Evolutionary conservation across 2,113 vertebrate genomes (phyloP).

Genomic region (Colossoma macropomum): DNA sequence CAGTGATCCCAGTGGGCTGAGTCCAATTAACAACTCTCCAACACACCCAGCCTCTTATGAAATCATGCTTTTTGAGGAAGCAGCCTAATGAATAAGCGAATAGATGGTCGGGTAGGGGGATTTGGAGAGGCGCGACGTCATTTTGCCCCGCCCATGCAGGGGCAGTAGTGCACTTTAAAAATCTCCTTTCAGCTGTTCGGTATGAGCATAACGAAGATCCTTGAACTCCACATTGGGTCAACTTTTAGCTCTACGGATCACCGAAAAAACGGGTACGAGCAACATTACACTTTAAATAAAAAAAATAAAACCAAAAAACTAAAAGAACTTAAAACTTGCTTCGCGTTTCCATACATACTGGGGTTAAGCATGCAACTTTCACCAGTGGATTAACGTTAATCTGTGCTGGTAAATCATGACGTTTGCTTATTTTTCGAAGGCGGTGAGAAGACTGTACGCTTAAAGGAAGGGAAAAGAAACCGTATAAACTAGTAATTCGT

Average conservation of each 20-base stretch:
- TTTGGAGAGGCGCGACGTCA: background rate
- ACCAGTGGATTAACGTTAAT: background rate
- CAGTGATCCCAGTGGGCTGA: background rate
- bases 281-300: background rate
- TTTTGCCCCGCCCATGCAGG: conserved; percentile 46
- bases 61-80: background rate
- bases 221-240: background rate
- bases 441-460: background rate
- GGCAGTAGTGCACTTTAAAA: conserved; percentile 25
- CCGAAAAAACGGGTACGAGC: background rate
- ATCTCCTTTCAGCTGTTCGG: conserved; percentile 28
- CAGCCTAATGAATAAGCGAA: background rate
- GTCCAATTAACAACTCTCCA: background rate
- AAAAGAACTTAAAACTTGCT: background rate
- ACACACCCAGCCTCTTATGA: background rate
- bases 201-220: conserved; percentile 11
- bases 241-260: background rate
- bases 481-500: conserved; percentile 16
- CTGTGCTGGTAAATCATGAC: background rate
- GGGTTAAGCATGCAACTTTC: conserved; percentile 20
- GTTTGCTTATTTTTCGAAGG: background rate
- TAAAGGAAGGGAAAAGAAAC: conserved; percentile 7
- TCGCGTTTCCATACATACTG: background rate
- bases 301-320: background rate
- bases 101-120: background rate